Base-by-base conservation (phyloP, 2,888 invertebrate species). In the Desoria tigrina region DNA sequence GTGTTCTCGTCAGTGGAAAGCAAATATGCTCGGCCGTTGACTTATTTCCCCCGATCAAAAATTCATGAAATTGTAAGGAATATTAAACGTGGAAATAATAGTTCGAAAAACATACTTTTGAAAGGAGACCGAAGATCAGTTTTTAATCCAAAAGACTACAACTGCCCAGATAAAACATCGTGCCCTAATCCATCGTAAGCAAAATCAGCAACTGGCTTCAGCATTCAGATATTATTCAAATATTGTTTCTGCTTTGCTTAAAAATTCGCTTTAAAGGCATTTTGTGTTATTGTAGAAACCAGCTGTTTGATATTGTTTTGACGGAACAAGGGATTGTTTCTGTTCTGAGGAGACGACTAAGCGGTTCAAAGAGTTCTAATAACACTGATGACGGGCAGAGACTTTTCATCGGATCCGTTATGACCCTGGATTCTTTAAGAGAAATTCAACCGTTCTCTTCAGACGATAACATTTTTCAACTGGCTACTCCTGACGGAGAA, bases 301-400 rank as follows among this genome's bases (percentile, higher is more conserved):
- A 49, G 6, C 32, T 66, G 3, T 59, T 50, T 2, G 72, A 74
- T 24, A 56, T 65, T 11, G 57, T 63, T 1, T 67, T 72, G 18
- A 71, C 74, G 1, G 69, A 74, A 21, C 68, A 71, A 37, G 74
- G 71, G 4, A 50, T 65, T 1, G 37, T 69, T 9, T 69, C 70
- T 7, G 58, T 73, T 2, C 39, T 73, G 11, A 42, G 54, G 11
- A 45, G 64, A 1, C 49, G 24, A 42, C 27, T 32, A 63, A 37
- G 23, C 14, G 27, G 24, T 2, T 23, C 16, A 4, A 50, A 26
- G 1, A 11, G 54, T 2, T 58, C 58, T 39, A 39, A 39, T 16
- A 39, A 39, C 9, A n/a, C 6, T n/a, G 16, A 9, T 1, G 62
- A 53, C 4, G 9, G 39, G 1, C 71, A 71, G 42, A 58, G 37